Percentiles rank a stretch among this genome's conserved stretches.
Conservation (phyloP, 2,888 invertebrate species). For the Andricus curvator region DNA sequence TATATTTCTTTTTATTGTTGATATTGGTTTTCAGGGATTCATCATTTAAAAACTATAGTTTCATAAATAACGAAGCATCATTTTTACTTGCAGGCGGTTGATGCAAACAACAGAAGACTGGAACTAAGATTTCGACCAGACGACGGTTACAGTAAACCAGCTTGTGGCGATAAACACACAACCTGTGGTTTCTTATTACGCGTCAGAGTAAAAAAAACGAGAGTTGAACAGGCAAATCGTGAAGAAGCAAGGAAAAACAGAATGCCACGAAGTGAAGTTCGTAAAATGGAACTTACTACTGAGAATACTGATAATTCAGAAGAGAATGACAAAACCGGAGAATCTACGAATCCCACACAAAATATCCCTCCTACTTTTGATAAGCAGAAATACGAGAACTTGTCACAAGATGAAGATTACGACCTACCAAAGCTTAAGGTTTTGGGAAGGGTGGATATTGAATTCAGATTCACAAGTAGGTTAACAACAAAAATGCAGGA, state of each 20-base stretch:
- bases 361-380: conserved; percentile 60
- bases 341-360: conserved; percentile 31
- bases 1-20: too few species aligned
- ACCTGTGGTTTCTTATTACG: conserved; percentile 87
- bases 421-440: conserved; percentile 78
- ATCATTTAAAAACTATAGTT: neutral
- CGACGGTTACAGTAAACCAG: conserved; percentile 89
- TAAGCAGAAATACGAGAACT: conserved; percentile 63
- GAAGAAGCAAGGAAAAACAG: conserved; percentile 39
- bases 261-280: conserved; percentile 22
- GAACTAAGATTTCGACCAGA: conserved; percentile 89
- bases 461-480: conserved; percentile 85
- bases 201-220: conserved; percentile 83
- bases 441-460: conserved; percentile 82
- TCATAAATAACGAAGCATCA: neutral
- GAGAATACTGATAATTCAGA: conserved; percentile 39
- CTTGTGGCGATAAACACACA: conserved; percentile 84
- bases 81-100: conserved; percentile 77
- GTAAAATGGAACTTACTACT: conserved; percentile 4
- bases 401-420: conserved; percentile 73
- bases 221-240: conserved; percentile 54
- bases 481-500: conserved; percentile 50
- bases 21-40: neutral
- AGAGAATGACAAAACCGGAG: conserved; percentile 32
- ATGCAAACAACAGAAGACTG: conserved; percentile 82